phyloP scores from a whole-genome alignment of 2,113 vertebrate species.

The Equus quagga region DNA sequence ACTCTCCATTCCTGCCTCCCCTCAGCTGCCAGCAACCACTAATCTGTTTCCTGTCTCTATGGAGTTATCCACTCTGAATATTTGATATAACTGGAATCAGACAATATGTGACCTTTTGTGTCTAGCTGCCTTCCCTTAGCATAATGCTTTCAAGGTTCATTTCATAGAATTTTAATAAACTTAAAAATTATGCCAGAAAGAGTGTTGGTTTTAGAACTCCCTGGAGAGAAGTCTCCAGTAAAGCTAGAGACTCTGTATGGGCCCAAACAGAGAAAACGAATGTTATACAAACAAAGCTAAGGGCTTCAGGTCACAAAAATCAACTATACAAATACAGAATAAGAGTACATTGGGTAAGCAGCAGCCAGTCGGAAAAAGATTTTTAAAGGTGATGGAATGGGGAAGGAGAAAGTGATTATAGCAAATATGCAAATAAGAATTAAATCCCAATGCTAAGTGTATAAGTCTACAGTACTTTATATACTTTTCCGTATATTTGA shows the following conservation, averaged over 20 bases:
- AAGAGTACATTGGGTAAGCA: background rate
- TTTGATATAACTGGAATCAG: constrained; percentile 37
- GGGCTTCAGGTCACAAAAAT: background rate
- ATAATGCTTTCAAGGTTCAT: constrained; percentile 57
- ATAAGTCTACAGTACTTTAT: background rate
- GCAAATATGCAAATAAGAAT: background rate
- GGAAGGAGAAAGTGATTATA: background rate
- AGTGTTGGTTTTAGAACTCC: constrained; percentile 39
- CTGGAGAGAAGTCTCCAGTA: background rate
- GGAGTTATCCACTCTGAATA: background rate
- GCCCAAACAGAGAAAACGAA: background rate
- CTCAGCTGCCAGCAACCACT: background rate
- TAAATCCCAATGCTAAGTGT: background rate
- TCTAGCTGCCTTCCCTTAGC: constrained; percentile 32
- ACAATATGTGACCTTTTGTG: constrained; percentile 21
- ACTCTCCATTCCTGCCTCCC: too few relatives aligned
- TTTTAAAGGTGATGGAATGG: background rate
- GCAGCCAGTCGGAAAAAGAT: background rate
- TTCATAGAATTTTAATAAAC: constrained; percentile 58
- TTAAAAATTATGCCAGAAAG: constrained; percentile 47
- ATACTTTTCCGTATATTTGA: background rate
- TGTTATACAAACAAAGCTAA: background rate
- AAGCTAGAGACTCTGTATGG: background rate
- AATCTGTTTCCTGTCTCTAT: background rate
- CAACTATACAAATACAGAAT: background rate